Conservation (phyloP, 1,140 invertebrate species). For the Lepidurus arcticus region DNA sequence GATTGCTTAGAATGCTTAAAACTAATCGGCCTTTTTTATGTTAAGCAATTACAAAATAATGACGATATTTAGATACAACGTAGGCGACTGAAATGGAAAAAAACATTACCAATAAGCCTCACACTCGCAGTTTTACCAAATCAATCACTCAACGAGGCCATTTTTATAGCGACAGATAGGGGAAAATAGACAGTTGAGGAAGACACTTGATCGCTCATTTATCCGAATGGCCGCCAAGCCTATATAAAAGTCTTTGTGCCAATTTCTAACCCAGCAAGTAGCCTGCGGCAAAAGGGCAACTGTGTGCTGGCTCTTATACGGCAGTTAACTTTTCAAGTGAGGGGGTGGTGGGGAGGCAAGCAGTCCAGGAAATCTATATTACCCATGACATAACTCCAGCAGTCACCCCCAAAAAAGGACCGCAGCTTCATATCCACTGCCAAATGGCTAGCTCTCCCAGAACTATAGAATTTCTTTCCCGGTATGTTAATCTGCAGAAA, state of each 20-base stretch:
- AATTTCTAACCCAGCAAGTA: conserved; percentile 6
- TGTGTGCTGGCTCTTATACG: not conserved
- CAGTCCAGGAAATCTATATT: conserved; percentile 6
- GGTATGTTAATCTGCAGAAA: not conserved
- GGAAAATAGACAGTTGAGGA: not conserved
- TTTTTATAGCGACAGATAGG: not conserved
- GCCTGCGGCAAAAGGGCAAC: not conserved
- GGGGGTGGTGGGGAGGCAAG: not conserved
- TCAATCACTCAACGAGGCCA: not conserved
- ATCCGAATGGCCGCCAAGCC: not conserved
- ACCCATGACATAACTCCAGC: conserved; percentile 1
- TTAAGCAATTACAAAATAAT: too few relatives aligned
- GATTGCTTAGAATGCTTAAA: too few relatives aligned
- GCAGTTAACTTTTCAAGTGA: conserved; percentile 1
- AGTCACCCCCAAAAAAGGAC: not conserved
- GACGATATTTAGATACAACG: not conserved
- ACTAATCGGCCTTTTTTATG: too few relatives aligned
- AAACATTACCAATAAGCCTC: not conserved
- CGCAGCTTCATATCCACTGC: not conserved
- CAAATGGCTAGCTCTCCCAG: not conserved
- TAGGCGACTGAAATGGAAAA: conserved; percentile 1
- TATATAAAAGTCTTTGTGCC: not conserved
- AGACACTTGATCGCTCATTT: conserved; percentile 22
- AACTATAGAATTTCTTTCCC: not conserved
- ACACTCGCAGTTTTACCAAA: not conserved